Base-by-base conservation (phyloP, 1,140 invertebrate genomes). In the Scaptomyza hsui region DNA sequence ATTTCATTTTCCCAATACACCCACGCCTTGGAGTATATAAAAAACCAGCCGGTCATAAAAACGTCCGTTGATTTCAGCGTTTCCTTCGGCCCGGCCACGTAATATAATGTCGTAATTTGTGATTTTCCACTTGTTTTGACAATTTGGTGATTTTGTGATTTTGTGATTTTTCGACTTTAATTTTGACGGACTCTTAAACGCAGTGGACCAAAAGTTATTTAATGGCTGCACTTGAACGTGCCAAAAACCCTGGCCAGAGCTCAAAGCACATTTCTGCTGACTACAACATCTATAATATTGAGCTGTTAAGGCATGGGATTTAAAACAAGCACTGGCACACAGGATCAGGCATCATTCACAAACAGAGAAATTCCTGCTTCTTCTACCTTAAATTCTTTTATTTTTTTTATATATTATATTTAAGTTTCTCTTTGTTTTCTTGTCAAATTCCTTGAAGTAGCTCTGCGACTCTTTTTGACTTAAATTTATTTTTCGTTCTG, bases 191-290 rank as follows among this genome's bases (percentile, higher is more conserved):
- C 86, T 86, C 72, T 77, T 69, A 39, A 61, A 70, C 56, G 70
- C 81, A 88, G 44, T 88, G 65, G 69, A 78, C 65, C 69, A 78
- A 75, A 72, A 75, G 67, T 72, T 89, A 72, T 88, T 88, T 88
- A 82, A 88, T 82, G 78, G 72, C 47, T 88, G 81, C 81, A 85
- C 82, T 86, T 81, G 81, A 78, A 85, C 82, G 81, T 85, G 81
- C 81, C 73, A 37, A 73, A 52, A 59, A 53, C 67, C 57, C 29
- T 52, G 60, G 39, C 21, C 26, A 29, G 32, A 24, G 35, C 32
- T 42, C 39, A 62, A 65, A 75, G 53, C 41, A 37, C 15, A 16
- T 63, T 73, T 63, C 56, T 59, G 72, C 72, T 75, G 72, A 72
- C 55, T 65, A 44, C 59, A 73, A 44, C 59, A 73, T 37, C 32